These are phyloP conservation scores for Elaphurus davidianus DNA, from an alignment of 2,113 vertebrate genomes.

Conservation along the genomic window DNA sequence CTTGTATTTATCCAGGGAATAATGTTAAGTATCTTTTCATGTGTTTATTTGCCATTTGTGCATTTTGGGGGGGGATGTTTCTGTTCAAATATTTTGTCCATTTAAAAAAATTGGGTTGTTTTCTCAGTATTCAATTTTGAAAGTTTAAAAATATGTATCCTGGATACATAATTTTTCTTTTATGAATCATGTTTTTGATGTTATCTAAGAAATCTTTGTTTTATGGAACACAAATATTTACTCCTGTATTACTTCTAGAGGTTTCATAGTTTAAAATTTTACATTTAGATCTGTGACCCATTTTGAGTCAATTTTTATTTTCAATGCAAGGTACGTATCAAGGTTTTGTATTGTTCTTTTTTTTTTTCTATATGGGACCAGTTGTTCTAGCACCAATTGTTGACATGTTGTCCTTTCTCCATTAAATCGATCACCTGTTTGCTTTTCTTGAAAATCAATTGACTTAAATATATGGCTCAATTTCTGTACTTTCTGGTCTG, in stretches of 20 bases:
- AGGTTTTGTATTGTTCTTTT: not conserved
- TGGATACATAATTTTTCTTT: not conserved
- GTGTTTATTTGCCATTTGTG: not conserved
- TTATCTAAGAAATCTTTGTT: not conserved
- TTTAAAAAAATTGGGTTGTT: not conserved
- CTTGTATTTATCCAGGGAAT: not conserved
- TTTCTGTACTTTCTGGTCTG: not conserved
- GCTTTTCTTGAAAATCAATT: not conserved
- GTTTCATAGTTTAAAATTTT: not conserved
- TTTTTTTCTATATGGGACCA: not conserved
- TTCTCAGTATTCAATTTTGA: constrained; percentile 23
- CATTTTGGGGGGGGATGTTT: not conserved
- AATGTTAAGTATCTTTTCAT: not conserved
- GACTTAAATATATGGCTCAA: not conserved
- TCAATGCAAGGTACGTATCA: not conserved
- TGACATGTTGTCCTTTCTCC: not conserved
- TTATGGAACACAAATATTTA: not conserved
- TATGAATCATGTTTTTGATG: not conserved
- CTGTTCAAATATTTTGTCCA: not conserved
- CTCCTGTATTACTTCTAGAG: not conserved
- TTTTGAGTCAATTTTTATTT: not conserved
- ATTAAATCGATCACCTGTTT: not conserved
- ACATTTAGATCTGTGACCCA: not conserved
- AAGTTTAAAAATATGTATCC: not conserved
- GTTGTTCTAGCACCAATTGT: not conserved